Evolutionary conservation across 2,113 vertebrate genomes (phyloP), one percentile per base, ranked within the genome.

Genomic region (Tenebrosternarchus preto): DNA sequence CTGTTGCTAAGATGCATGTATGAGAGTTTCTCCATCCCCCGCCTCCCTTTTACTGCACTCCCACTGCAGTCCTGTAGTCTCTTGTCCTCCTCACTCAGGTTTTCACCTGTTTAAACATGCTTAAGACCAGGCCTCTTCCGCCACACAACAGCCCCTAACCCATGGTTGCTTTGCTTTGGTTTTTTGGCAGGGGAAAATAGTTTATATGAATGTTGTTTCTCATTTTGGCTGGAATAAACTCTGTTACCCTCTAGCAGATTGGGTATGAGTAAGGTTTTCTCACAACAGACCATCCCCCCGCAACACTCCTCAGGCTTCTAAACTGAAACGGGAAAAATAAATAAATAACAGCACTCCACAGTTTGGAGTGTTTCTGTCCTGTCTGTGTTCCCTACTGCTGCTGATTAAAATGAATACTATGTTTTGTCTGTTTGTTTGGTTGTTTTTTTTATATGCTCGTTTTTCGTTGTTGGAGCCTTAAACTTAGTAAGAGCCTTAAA

Each of bases 231-330:
- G 74, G 75, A 88, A 70, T 82, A 75, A 81, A 84, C 87, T 89
- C 80, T 64, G 76, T 81, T 84, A 60, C 84, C 83, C 84, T 90
- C 90, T 83, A 87, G 90, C 85, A 86, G 84, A 89, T 88, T 89
- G 87, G 81, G 76, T 87, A 87, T 84, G 82, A 85, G 87, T 88
- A 85, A 89, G 69, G 84, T 77, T 85, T 90, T 84, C 64, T 29
- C 85, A 82, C 81, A 83, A 84, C 83, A 86, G 83, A 80, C n/a
- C 50, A 22, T 15, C 17, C 29, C 53, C 5, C 29, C n/a, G 0
- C 60, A 60, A 25, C 74, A 53, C 73, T 81, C 78, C 39, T 64
- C 39, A 36, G 69, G 82, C 82, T 50, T 76, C 71, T 61, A 36
- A 72, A 73, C 68, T n/a, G 57, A 59, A 80, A 50, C 7, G 43